These are phyloP conservation scores for Haliaeetus leucogaster DNA, from an alignment of 2,113 vertebrate species.

Conservation along the genomic window DNA sequence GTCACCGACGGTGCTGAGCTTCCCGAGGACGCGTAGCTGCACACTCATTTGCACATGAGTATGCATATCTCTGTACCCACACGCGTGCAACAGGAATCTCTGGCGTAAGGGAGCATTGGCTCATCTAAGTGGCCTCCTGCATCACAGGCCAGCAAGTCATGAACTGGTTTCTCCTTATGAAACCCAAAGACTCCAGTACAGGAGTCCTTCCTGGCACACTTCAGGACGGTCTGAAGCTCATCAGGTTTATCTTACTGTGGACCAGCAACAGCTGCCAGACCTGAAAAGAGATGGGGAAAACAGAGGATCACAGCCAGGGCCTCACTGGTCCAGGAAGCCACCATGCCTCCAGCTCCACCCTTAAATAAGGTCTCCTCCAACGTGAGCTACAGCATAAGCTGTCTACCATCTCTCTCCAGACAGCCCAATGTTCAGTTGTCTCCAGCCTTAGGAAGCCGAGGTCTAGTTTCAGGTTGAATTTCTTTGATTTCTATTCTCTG, in stretches of 20 bases:
- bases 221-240: not conserved
- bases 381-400: not conserved
- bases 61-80: not conserved
- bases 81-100: not conserved
- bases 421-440: not conserved
- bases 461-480: not conserved
- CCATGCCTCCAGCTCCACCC: not conserved
- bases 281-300: not conserved
- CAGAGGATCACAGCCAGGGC: not conserved
- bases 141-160: not conserved
- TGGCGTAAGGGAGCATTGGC: rapidly evolving
- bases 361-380: not conserved
- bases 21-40: rapidly evolving
- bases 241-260: not conserved
- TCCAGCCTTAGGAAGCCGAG: not conserved
- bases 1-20: rapidly evolving
- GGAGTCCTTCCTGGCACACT: not conserved
- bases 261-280: not conserved
- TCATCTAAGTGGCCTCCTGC: not conserved
- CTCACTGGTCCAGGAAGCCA: not conserved
- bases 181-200: not conserved
- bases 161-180: not conserved
- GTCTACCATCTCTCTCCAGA: not conserved
- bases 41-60: not conserved
- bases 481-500: not conserved